phyloP scores from a whole-genome alignment of 2,888 invertebrate genomes.

The Nomada ferruginata region DNA sequence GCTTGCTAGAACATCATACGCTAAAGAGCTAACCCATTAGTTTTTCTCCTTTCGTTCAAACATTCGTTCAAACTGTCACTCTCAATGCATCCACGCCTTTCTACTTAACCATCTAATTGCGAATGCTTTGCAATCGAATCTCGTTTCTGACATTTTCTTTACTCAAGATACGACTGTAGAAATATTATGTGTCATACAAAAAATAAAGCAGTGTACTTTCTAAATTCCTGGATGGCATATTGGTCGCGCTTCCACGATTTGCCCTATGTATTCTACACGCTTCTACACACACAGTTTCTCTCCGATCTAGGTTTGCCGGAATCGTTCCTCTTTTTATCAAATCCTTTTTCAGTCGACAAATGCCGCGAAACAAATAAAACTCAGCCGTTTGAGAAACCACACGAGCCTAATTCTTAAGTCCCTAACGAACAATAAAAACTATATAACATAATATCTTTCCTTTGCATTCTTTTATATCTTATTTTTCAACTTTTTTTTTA shows the following conservation, averaged over 20 bases:
- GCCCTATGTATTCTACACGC: constrained; percentile 22
- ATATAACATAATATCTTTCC: constrained; percentile 47
- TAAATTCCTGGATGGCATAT: constrained; percentile 80
- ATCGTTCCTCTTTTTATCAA: neutral
- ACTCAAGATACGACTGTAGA: constrained; percentile 64
- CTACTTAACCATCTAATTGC: constrained; percentile 5
- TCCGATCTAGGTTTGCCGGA: constrained; percentile 22
- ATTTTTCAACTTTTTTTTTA: neutral
- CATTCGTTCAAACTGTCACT: neutral
- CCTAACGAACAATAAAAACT: constrained; percentile 44
- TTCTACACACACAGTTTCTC: constrained; percentile 14
- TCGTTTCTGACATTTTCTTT: constrained; percentile 1
- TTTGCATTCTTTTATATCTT: constrained; percentile 1
- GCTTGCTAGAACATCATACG: neutral
- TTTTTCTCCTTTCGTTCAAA: neutral
- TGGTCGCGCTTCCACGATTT: constrained; percentile 55
- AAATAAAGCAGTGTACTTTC: constrained; percentile 81
- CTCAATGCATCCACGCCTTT: too few relatives aligned
- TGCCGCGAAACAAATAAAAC: constrained; percentile 49
- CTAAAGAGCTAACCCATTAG: neutral
- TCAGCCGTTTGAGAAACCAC: constrained; percentile 48
- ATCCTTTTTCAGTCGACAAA: constrained; percentile 20
- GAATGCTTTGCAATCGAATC: constrained; percentile 9
- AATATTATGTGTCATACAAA: constrained; percentile 75
- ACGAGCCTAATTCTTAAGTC: constrained; percentile 31